Conservation (phyloP, 2,888 invertebrate species). For the Eupithecia insigniata region DNA sequence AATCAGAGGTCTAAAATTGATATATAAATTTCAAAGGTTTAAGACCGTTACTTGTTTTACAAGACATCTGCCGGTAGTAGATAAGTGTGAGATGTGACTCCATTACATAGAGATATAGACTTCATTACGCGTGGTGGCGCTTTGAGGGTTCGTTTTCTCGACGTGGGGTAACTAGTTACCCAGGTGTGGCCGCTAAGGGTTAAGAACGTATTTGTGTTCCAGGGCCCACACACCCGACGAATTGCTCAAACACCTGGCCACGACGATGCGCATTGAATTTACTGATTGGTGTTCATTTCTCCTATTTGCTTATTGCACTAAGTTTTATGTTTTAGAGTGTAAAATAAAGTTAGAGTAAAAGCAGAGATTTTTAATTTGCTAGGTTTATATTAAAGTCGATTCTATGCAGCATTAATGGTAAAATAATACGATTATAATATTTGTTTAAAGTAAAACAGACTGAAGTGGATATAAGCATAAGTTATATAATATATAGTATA, state of each 20-base stretch:
- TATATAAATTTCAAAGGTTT: too few species aligned
- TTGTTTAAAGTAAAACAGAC: neutral
- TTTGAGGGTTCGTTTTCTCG: too few species aligned
- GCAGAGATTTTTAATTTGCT: neutral
- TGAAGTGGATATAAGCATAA: too few species aligned
- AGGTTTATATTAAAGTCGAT: neutral
- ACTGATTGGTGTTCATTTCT: constrained; percentile 9
- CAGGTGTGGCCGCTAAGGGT: too few species aligned
- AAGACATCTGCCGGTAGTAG: too few species aligned
- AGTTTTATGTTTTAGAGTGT: constrained; percentile 7
- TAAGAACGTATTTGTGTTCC: neutral
- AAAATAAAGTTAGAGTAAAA: neutral
- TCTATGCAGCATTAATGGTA: constrained; percentile 4
- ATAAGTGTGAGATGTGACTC: too few species aligned
- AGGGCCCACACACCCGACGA: neutral
- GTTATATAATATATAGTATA: too few species aligned
- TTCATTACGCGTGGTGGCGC: too few species aligned
- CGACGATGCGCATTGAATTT: neutral
- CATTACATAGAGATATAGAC: too few species aligned
- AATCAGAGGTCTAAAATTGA: too few species aligned
- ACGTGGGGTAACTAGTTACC: too few species aligned
- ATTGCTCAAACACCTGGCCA: neutral
- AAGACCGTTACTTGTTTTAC: too few species aligned
- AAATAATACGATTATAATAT: neutral
- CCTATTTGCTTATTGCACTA: neutral